Base-by-base conservation (phyloP, 2,888 invertebrate species). In the Pseudeuparius sepicola region DNA sequence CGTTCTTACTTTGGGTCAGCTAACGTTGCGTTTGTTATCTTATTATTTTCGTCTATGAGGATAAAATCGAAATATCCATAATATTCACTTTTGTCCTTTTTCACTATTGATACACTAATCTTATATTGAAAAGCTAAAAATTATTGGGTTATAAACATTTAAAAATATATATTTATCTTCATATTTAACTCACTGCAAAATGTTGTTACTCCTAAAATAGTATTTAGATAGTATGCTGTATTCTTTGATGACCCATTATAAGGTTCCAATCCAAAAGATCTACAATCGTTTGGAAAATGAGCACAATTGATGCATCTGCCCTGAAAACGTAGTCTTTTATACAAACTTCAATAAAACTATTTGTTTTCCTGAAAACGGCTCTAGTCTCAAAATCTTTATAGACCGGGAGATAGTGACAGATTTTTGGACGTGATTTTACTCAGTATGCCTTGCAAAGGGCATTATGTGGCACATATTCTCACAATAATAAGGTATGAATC, bases 1-100 rank as follows among this genome's bases (percentile, higher is more conserved):
- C 24, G 14, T 12, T 40, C 34, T 31, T 50, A 57, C 56, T 48
- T 43, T 24, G 41, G 31, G 25, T 47, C 45, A 17, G 46, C 43
- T 27, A 48, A 40, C 2, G 50, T 43, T 1, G 54, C 53, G 31
- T 50, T 53, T 3, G 54, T 46, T 4, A 53, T 44, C 34, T 48
- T 43, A 14, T 54, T 48, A 15, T 50, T 45, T 4, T 50, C 45
- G 34, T 56, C 57, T 1, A 57, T 45, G 17, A 61, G 42, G 23
- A 59, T 52, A 40, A 59, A 50, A 24, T 59, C 54, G 37, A 61
- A 58, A 32, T 46, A 52, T 7, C 60, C 60, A 30, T 25, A 33
- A 33, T 40, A 32, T 7, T 33, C 20, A 6, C 37, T 34, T 20
- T 36, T 34, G 4, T 24, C 15, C 9, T 34, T 24, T 17, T 18